These are phyloP conservation scores for Ips nitidus DNA, from an alignment of 1,140 invertebrate species.

Conservation along the genomic window DNA sequence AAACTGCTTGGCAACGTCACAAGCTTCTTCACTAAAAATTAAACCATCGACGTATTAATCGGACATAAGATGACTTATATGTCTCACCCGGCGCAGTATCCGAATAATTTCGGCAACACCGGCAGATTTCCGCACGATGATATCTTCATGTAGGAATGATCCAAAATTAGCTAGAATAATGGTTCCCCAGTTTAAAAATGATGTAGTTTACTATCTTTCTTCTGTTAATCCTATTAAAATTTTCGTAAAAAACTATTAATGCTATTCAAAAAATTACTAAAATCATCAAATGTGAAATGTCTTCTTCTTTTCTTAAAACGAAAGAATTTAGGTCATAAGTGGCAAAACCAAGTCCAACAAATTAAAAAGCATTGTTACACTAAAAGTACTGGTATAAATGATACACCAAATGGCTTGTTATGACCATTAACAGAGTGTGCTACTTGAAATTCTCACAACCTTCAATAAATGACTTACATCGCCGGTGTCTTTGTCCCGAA, in stretches of 20 bases:
- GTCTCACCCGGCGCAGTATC: slow-evolving; percentile 64
- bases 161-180: slow-evolving; percentile 53
- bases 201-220: too few relatives aligned
- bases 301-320: too few relatives aligned
- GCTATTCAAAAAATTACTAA: too few relatives aligned
- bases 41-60: slow-evolving; percentile 21
- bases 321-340: too few relatives aligned
- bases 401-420: too few relatives aligned
- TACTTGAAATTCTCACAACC: background rate
- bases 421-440: too few relatives aligned
- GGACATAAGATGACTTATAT: background rate
- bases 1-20: slow-evolving; percentile 59
- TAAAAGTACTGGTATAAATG: background rate
- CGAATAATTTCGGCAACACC: slow-evolving; percentile 60
- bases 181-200: too few relatives aligned
- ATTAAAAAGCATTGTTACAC: too few relatives aligned
- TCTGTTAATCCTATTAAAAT: too few relatives aligned
- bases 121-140: slow-evolving; percentile 63
- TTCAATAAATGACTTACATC: slow-evolving; percentile 42
- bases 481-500: slow-evolving; percentile 49
- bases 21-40: slow-evolving; percentile 58
- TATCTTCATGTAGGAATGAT: slow-evolving; percentile 66
- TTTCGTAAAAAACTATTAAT: too few relatives aligned
- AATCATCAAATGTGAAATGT: too few relatives aligned
- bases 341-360: too few relatives aligned